Percentiles rank a stretch among this genome's conserved stretches.
Evolutionary conservation across 2,888 invertebrate genomes (phyloP).

Genomic region (Platycnemis pennipes): DNA sequence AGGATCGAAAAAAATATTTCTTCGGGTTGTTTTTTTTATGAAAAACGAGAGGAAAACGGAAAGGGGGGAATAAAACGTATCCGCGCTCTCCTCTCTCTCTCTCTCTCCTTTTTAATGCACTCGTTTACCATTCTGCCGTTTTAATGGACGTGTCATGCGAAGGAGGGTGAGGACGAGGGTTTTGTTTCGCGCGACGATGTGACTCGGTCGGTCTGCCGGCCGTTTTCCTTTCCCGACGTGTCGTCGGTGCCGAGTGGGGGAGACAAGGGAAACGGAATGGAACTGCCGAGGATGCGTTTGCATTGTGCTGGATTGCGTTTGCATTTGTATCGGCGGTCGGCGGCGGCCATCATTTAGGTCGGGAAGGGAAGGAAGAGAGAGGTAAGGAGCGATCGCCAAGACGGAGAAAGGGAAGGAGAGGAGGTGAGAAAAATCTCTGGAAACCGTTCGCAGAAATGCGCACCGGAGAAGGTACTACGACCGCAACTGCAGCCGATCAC

Average conservation of each 20-base stretch:
- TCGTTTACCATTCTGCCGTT: not conserved
- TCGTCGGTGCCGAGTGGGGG: not conserved
- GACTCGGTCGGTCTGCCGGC: not conserved
- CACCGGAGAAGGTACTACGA: no score
- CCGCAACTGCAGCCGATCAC: no score
- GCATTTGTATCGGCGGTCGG: not conserved
- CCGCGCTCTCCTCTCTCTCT: not conserved
- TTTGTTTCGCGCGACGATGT: not conserved
- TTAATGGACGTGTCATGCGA: constrained; percentile 11
- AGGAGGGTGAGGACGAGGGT: not conserved
- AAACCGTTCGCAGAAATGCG: not conserved
- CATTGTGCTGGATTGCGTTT: not conserved
- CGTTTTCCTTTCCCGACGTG: not conserved
- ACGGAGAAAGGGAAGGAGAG: no score
- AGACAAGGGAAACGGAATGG: not conserved
- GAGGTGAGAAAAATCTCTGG: not conserved
- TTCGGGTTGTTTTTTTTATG: not conserved
- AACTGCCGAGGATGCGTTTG: not conserved
- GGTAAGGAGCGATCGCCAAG: not conserved
- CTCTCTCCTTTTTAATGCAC: not conserved
- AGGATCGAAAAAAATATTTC: not conserved
- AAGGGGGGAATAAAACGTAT: no score
- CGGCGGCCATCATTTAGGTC: constrained; percentile 10
- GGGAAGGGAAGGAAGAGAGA: not conserved
- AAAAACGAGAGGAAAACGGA: no score